phyloP scores from a whole-genome alignment of 2,888 invertebrate genomes.

The Leptopilina drosophilae region DNA sequence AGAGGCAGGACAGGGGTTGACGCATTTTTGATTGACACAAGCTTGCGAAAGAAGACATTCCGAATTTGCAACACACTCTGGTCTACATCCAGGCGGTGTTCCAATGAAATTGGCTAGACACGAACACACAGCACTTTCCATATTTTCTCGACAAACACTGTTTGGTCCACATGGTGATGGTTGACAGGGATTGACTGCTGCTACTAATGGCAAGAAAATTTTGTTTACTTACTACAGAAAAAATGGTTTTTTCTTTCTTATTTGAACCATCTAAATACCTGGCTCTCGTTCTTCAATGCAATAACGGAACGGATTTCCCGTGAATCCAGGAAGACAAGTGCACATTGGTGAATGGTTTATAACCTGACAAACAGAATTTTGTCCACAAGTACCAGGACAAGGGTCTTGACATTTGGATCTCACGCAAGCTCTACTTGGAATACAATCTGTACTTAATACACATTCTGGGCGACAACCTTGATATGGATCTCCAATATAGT shows the following conservation, averaged over 20 bases:
- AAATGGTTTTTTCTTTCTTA: not conserved
- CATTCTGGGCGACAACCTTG: constrained; percentile 77
- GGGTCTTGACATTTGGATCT: constrained; percentile 47
- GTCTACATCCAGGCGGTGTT: constrained; percentile 81
- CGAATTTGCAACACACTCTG: constrained; percentile 76
- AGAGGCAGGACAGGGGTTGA: constrained; percentile 82
- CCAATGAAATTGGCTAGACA: constrained; percentile 87
- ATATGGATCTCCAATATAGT: constrained; percentile 76
- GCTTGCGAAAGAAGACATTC: constrained; percentile 80
- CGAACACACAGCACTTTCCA: constrained; percentile 88
- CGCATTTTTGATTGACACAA: constrained; percentile 80
- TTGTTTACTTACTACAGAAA: too few relatives aligned
- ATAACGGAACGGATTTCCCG: constrained; percentile 29
- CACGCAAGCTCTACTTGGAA: constrained; percentile 70
- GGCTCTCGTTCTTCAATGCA: constrained; percentile 23
- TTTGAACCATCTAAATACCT: not conserved
- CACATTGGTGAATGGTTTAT: constrained; percentile 22
- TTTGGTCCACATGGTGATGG: constrained; percentile 82
- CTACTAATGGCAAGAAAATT: not conserved
- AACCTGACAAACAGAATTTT: constrained; percentile 37
- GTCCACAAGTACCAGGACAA: constrained; percentile 43
- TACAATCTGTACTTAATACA: constrained; percentile 76
- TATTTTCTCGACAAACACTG: constrained; percentile 72
- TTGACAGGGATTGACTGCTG: constrained; percentile 52
- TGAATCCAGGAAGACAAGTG: constrained; percentile 22